Conservation (phyloP, 2,888 invertebrate species). For the Thera obeliscata region DNA sequence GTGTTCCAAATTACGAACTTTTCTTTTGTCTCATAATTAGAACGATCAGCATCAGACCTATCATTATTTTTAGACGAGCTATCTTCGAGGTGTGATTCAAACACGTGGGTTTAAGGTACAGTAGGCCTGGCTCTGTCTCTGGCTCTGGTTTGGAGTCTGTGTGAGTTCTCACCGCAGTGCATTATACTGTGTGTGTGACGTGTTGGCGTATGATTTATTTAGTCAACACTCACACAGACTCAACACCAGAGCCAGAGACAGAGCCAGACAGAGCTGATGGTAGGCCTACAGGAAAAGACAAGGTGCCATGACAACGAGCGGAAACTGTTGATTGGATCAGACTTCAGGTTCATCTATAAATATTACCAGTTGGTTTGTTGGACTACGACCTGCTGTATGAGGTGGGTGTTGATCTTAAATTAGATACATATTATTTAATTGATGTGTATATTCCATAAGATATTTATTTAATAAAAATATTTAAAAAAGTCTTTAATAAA, state of each 20-base stretch:
- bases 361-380: conserved; percentile 3
- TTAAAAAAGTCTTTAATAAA: too few species aligned
- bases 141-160: too few species aligned
- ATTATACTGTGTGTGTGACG: too few species aligned
- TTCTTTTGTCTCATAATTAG: conserved; percentile 19
- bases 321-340: neutral
- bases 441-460: too few species aligned
- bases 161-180: too few species aligned
- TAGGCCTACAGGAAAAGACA: neutral
- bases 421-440: neutral
- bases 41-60: conserved; percentile 8
- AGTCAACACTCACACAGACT: too few species aligned
- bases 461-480: too few species aligned
- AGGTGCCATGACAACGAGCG: neutral
- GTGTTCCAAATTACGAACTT: conserved; percentile 11
- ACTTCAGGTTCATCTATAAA: conserved; percentile 12
- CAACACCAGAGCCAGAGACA: too few species aligned
- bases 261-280: too few species aligned
- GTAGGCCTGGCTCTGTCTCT: too few species aligned
- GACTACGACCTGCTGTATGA: conserved; percentile 7
- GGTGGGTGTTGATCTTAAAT: neutral
- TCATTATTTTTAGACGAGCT: conserved; percentile 25
- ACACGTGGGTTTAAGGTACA: neutral
- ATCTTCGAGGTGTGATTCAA: conserved; percentile 12
- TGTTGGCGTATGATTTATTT: too few species aligned